Percentiles rank a stretch among this genome's conserved stretches.
phyloP scores from a whole-genome alignment of 2,888 invertebrate species.

The Hypena proboscidalis region DNA sequence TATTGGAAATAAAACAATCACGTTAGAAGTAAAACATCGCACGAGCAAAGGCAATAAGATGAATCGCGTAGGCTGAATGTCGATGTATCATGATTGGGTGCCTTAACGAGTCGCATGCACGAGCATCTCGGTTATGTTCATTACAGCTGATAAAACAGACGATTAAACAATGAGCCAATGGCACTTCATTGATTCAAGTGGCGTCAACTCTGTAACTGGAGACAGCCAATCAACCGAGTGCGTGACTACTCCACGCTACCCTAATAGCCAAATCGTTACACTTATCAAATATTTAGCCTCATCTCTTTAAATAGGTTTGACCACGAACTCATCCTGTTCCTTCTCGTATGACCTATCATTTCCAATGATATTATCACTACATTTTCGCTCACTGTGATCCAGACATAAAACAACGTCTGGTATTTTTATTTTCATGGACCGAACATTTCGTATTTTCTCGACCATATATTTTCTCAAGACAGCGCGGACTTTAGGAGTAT shows the following conservation, averaged over 20 bases:
- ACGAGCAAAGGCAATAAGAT: constrained; percentile 15
- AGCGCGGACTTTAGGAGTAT: constrained; percentile 7
- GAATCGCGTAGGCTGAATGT: constrained; percentile 14
- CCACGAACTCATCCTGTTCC: constrained; percentile 30
- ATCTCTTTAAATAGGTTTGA: constrained; percentile 22
- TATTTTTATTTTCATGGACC: constrained; percentile 6
- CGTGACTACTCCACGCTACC: constrained; percentile 27
- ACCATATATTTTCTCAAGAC: constrained; percentile 1
- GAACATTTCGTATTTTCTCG: neutral
- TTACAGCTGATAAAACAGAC: constrained; percentile 80
- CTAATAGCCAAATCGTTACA: constrained; percentile 43
- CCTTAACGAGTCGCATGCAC: constrained; percentile 45
- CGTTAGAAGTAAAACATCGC: too few species aligned
- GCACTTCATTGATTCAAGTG: constrained; percentile 80
- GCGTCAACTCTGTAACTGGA: constrained; percentile 72
- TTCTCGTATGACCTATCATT: constrained; percentile 19
- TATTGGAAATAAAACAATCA: constrained; percentile 24
- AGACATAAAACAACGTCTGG: neutral
- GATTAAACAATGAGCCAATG: constrained; percentile 80
- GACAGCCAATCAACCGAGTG: constrained; percentile 66
- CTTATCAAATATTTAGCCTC: constrained; percentile 30
- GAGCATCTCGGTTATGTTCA: constrained; percentile 50
- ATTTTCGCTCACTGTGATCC: too few species aligned
- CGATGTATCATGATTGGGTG: constrained; percentile 42
- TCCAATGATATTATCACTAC: neutral